Evolutionary conservation across 2,797 vertebrate species (phyloP), one percentile per base, ranked within the genome.

Genomic region (Iguana delicatissima): DNA sequence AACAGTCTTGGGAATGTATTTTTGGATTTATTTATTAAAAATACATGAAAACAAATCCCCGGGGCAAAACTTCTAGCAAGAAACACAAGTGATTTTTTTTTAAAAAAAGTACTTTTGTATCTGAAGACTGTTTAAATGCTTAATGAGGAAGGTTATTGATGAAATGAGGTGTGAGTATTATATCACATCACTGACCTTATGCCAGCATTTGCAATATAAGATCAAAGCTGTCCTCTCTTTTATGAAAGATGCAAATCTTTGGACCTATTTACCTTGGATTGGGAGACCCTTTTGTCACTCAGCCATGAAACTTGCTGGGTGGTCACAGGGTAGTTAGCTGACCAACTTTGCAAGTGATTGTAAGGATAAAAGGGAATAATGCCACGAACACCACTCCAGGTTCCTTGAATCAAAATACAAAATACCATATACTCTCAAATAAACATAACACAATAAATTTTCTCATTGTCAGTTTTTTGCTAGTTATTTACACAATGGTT

Each of bases 231-330:
- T 35, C 46, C 46, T 52, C 42, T 52, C 32, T 46, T 82, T 26
- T 59, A 83, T 16, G 46, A 38, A 83, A 89, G 67, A 62, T 83
- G 80, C 52, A 89, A 76, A 76, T 74, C 74, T 83, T 52, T 74
- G 55, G 4, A 42, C n/a, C n/a, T 89, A 57, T 89, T 89, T 89
- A 84, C 29, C 35, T 89, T 83, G 67, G 80, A 83, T 10, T 42
- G 55, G 69, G 9, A 83, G 20, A 59, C 67, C 52, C 20, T 62
- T 83, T 89, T 89, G 35, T 69, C 55, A 81, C 24, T 73, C n/a
- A 32, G 80, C 64, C 52, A 29, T 73, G 79, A 55, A 72, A 38
- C 80, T 88, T 80, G 72, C 67, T 74, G 69, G 69, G 52, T 83
- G 80, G 52, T 38, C 87, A 3, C 32, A 32, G 12, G 24, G 9